phyloP scores from a whole-genome alignment of 2,888 invertebrate genomes.

The Sympetrum striolatum region DNA sequence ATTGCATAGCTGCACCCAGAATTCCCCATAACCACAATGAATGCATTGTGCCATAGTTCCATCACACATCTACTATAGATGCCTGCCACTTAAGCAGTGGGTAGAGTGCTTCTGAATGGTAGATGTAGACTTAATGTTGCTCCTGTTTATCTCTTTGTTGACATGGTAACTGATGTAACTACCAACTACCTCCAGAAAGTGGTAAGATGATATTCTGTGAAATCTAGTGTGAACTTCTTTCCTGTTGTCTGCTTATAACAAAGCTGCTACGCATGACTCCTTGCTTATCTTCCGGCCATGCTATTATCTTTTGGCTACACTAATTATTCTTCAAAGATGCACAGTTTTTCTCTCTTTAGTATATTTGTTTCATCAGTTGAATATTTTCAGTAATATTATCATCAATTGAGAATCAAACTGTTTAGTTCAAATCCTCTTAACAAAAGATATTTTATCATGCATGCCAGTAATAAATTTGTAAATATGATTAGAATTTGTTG shows the following conservation, averaged over 20 bases:
- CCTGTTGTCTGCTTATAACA: constrained; percentile 47
- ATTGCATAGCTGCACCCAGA: constrained; percentile 44
- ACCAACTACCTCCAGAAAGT: constrained; percentile 54
- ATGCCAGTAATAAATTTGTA: not conserved
- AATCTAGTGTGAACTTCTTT: constrained; percentile 44
- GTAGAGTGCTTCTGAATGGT: constrained; percentile 47
- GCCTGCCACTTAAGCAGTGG: constrained; percentile 45
- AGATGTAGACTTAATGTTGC: constrained; percentile 52
- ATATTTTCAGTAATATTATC: not conserved
- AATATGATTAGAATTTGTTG: not conserved
- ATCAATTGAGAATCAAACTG: not conserved
- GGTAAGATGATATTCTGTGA: constrained; percentile 52
- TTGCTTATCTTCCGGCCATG: not conserved
- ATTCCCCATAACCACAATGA: constrained; percentile 37
- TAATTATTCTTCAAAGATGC: not conserved
- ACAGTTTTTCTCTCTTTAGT: constrained; percentile 40
- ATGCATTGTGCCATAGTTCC: constrained; percentile 40
- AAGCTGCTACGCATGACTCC: no score
- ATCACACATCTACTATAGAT: constrained; percentile 45
- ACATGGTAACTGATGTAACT: constrained; percentile 51
- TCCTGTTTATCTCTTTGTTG: constrained; percentile 52
- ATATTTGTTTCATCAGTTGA: constrained; percentile 10
- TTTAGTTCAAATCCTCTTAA: not conserved
- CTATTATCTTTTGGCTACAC: constrained; percentile 4
- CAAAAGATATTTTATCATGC: not conserved